Conservation (phyloP, 2,888 invertebrate genomes). For the Conus canariensis region DNA sequence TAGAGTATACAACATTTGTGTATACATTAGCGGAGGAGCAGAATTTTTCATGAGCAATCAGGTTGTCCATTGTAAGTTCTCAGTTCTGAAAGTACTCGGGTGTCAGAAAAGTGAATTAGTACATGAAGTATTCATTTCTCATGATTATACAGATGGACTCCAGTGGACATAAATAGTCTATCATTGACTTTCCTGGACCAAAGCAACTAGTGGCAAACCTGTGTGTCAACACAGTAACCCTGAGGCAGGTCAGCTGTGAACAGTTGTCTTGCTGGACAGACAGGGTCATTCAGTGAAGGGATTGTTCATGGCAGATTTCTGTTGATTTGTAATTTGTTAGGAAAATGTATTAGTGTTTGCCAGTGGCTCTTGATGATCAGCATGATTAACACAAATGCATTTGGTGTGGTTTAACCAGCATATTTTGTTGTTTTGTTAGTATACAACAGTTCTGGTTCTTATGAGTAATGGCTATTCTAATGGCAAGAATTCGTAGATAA, state of each 20-base stretch:
- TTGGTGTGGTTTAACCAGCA: conserved; percentile 2
- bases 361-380: not conserved
- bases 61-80: not conserved
- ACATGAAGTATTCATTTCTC: not conserved
- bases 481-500: no score
- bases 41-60: not conserved
- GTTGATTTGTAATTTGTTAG: conserved; percentile 13
- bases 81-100: not conserved
- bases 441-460: not conserved
- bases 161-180: not conserved
- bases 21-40: not conserved
- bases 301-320: conserved; percentile 5
- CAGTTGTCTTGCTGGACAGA: not conserved
- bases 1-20: not conserved
- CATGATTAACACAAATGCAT: not conserved
- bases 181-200: not conserved
- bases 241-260: not conserved
- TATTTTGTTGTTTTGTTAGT: not conserved
- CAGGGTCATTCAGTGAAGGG: not conserved
- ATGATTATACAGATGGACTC: conserved; percentile 18
- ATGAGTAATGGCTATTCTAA: no score
- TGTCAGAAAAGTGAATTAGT: not conserved
- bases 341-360: conserved; percentile 22
- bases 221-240: not conserved
- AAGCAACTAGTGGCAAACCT: not conserved